These are phyloP conservation scores for Drosophila mettleri DNA, from an alignment of 2,888 invertebrate species.

Conservation along the genomic window DNA sequence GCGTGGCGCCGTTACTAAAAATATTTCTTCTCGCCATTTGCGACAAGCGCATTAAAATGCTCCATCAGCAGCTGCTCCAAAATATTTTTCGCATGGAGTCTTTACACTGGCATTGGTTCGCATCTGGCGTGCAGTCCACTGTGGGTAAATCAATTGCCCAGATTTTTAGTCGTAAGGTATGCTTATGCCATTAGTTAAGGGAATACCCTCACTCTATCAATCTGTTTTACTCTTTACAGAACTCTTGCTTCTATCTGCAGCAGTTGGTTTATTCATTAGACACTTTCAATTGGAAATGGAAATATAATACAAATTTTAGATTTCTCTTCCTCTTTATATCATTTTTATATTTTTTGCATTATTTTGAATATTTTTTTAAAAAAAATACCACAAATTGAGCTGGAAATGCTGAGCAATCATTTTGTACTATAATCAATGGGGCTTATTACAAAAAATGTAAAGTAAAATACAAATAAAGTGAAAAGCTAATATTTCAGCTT, in stretches of 20 bases:
- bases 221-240: neutral
- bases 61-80: neutral
- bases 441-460: too few species aligned
- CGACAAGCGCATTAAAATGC: constrained; percentile 3
- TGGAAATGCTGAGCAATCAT: too few species aligned
- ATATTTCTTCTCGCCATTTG: constrained; percentile 2
- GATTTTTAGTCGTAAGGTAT: constrained; percentile 2
- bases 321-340: neutral
- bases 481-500: too few species aligned
- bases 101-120: neutral
- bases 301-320: neutral
- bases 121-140: neutral
- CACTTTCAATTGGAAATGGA: neutral
- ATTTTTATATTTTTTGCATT: neutral
- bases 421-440: too few species aligned
- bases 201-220: neutral
- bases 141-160: neutral
- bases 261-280: neutral
- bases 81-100: constrained; percentile 5
- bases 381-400: too few species aligned
- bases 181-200: neutral
- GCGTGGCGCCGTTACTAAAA: neutral
- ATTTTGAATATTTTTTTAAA: neutral
- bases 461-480: too few species aligned
- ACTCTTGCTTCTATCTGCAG: neutral